phyloP scores from a whole-genome alignment of 2,888 invertebrate genomes.

The Sepiola atlantica region DNA sequence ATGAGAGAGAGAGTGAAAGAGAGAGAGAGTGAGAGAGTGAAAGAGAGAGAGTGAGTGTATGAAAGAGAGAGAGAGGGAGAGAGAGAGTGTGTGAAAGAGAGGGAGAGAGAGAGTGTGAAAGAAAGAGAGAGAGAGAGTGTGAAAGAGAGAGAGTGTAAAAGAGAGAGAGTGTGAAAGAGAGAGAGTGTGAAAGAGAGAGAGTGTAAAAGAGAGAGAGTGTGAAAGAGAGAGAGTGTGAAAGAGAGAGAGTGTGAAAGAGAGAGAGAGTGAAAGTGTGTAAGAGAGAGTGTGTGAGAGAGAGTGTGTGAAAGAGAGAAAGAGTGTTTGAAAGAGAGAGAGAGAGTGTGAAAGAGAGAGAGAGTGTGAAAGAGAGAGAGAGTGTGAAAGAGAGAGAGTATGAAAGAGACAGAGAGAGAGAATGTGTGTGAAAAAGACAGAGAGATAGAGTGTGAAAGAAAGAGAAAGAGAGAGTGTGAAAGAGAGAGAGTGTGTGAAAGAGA shows the following conservation, averaged over 20 bases:
- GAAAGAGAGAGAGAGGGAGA: too few species aligned
- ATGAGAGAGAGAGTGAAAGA: too few species aligned
- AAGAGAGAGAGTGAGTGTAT: too few species aligned
- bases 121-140: too few species aligned
- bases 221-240: not conserved
- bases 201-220: not conserved
- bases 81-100: too few species aligned
- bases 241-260: not conserved
- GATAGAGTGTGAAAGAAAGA: too few species aligned
- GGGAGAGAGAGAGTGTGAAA: too few species aligned
- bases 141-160: not conserved
- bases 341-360: not conserved
- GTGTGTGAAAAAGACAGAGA: too few species aligned
- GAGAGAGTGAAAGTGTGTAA: too few species aligned
- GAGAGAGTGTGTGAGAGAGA: not conserved
- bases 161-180: not conserved
- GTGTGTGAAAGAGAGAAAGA: not conserved
- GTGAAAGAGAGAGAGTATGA: not conserved
- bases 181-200: not conserved
- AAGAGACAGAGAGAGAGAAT: too few species aligned
- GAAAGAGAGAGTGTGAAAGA: not conserved
- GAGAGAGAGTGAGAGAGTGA: too few species aligned
- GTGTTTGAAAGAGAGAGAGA: not conserved
- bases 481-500: not conserved
- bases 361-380: not conserved